Evolutionary conservation across 2,888 invertebrate genomes (phyloP), one percentile per base, ranked within the genome.

Genomic region (Zonitis immaculata): DNA sequence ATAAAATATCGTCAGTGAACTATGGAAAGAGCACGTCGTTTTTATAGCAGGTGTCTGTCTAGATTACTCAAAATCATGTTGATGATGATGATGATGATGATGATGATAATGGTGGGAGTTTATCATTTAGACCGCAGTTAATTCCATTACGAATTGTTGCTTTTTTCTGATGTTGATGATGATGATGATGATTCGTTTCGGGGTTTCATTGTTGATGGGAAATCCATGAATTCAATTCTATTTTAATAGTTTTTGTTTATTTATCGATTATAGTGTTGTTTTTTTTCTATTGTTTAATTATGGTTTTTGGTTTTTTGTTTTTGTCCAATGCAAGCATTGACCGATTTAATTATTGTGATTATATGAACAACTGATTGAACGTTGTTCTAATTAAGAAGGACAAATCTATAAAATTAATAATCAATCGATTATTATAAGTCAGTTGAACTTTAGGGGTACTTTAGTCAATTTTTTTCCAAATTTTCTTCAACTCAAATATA

Each of bases 1-100:
- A 18, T 32, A 9, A 28, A 28, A 28, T 56, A 52, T 52, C 28
- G 49, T 42, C 61, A 70, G 69, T 72, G 73, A 73, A 70, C 69
- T 73, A 71, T 72, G 70, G 67, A 61, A 62, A 49, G 60, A 58
- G 67, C 73, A 72, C 72, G 72, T 71, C 61, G 52, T 35, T 18
- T 1, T 32, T n/a, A 48, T 53, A 59, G 67, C 70, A 70, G 69
- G 70, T 71, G 70, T 47, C 52, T 47, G 46, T 49, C 54, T 52
- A 8, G 51, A 50, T 53, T 49, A n/a, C n/a, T 57, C 48, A 16
- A 16, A 35, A 35, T 9, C 35, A 9, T 18, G 9, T 16, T 8
- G 18, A 35, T 32, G 14, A 14, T 32, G 32, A 32, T 35, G 18
- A 35, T 35, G 9, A 35, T 8, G 18, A 35, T 32, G 14, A 14